Evolutionary conservation across 2,797 vertebrate genomes (phyloP), one percentile per base, ranked within the genome.

Genomic region (Cyclopterus lumpus): DNA sequence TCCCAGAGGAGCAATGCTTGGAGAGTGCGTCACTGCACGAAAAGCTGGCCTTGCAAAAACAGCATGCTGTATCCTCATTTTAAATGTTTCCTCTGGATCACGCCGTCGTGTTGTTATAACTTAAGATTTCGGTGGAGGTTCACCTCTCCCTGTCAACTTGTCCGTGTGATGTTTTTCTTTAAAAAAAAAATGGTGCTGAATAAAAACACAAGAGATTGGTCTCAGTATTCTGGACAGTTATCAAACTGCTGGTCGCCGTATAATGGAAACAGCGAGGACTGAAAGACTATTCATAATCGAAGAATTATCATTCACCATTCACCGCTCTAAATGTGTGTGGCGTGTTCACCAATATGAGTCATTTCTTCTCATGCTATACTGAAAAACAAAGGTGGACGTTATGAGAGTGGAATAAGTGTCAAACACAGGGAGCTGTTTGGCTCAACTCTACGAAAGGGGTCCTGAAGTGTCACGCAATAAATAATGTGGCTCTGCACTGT

Each of bases 381-480:
- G 69, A 76, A 64, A 7, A 11, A 78, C 72, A 38, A 92, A 93
- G 85, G 59, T 80, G 0, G 86, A 84, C 83, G 91, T 92, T 90
- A 93, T 86, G 84, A 89, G 83, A 63, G 67, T 77, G 84, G 88
- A 91, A 92, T 86, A 82, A 91, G 86, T 71, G 88, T 88, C 86
- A 86, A 79, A 48, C 22, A 26, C n/a, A 14, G 10, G n/a, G 49
- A 51, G 49, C 49, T 51, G 49, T 53, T 24, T 53, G 6, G 11
- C 49, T 53, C 22, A 53, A 53, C 48, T 51, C 49, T 60, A 71
- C 40, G 34, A 61, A 71, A 73, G 26, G 26, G 11, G 5, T 54
- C 38, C 49, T 18, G 38, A 24, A 55, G 51, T 51, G 44, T 70
- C 49, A 32, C 40, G 61, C 57, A 30, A 73, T n/a, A 49, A 34